These are phyloP conservation scores for Trachemys scripta DNA, from an alignment of 2,113 vertebrate genomes.

Conservation along the genomic window DNA sequence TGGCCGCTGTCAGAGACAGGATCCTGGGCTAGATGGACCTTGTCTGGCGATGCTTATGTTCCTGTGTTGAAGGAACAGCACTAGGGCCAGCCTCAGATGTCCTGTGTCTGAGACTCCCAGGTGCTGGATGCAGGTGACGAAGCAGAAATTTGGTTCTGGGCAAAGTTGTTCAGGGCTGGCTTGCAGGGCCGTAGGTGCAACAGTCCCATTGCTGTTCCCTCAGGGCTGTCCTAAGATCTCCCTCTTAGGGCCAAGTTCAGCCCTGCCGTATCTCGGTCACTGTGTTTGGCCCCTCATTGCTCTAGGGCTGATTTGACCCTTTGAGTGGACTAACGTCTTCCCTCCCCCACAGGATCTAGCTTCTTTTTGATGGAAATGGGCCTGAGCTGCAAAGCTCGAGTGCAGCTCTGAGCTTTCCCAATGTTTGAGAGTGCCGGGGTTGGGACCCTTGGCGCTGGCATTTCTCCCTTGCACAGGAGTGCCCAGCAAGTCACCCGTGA, in stretches of 20 bases:
- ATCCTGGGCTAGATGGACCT: background rate
- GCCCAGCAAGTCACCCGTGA: too few species aligned
- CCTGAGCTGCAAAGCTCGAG: background rate
- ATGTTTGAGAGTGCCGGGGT: background rate
- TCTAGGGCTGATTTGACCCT: fast-evolving
- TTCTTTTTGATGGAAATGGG: fast-evolving
- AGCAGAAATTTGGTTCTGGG: background rate
- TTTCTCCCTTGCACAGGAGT: fast-evolving
- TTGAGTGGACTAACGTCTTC: background rate
- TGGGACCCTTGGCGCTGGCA: background rate
- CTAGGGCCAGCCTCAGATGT: too few species aligned
- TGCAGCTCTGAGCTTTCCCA: background rate
- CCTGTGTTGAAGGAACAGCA: too few species aligned
- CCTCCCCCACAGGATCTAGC: background rate
- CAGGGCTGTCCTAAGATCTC: fast-evolving
- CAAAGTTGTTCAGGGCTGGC: fast-evolving
- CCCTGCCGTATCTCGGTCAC: background rate
- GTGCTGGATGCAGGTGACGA: background rate
- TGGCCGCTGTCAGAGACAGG: too few species aligned
- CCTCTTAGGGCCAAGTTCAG: background rate
- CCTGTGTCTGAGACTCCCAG: background rate
- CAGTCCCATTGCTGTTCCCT: fast-evolving
- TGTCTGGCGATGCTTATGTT: background rate
- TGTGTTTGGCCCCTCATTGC: fast-evolving
- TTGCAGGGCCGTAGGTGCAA: fast-evolving